Conservation (phyloP, 2,113 vertebrate species). For the Cacatua alba region DNA sequence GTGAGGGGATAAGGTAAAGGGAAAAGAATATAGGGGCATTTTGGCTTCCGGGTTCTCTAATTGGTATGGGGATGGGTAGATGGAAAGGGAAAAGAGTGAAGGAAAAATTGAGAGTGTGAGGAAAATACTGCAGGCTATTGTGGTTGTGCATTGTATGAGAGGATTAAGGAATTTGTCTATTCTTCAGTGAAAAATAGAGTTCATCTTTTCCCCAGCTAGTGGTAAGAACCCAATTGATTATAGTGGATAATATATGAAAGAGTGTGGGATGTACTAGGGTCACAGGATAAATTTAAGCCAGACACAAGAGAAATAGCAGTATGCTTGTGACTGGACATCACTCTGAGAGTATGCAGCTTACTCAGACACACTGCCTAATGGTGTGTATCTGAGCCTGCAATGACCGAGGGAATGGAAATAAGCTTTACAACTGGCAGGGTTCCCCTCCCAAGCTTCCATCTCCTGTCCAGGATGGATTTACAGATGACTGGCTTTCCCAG, state of each 20-base stretch:
- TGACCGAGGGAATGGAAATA: not conserved
- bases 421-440: not conserved
- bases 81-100: not conserved
- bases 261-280: not conserved
- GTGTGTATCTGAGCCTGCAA: rapidly evolving
- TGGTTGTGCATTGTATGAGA: not conserved
- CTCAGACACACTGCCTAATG: too few relatives aligned
- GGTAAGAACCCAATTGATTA: not conserved
- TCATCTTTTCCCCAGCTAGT: not conserved
- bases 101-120: not conserved
- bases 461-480: not conserved
- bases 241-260: not conserved
- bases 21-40: not conserved
- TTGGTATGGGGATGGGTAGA: not conserved
- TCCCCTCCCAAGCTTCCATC: not conserved
- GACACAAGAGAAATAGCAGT: not conserved
- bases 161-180: not conserved
- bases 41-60: not conserved
- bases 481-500: not conserved
- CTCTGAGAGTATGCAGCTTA: not conserved
- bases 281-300: not conserved
- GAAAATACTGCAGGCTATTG: not conserved
- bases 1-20: too few relatives aligned
- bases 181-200: not conserved
- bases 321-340: not conserved